Percentiles rank a stretch among this genome's conserved stretches.
Conservation (phyloP, 2,113 vertebrate species). For the Bathybates hornii region DNA sequence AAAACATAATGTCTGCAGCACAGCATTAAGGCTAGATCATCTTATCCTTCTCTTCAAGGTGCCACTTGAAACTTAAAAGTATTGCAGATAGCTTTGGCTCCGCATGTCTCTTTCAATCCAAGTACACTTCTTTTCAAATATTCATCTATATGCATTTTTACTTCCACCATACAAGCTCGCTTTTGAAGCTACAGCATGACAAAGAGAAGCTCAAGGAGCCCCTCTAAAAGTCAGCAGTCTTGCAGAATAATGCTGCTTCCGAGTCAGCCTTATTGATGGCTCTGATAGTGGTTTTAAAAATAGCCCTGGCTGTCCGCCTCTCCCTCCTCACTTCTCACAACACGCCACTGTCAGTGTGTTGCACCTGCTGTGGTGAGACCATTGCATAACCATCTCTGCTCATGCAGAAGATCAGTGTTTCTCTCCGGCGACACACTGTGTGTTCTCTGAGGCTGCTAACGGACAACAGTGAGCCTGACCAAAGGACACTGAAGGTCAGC, state of each 20-base stretch:
- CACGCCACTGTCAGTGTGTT: conserved; percentile 34
- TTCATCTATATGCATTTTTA: conserved; percentile 8
- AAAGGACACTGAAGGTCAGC: conserved; percentile 39
- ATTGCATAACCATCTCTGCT: conserved; percentile 36
- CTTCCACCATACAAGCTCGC: not conserved
- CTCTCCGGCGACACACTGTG: conserved; percentile 1
- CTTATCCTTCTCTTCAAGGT: not conserved
- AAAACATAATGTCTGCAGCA: not conserved
- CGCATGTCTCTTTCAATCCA: not conserved
- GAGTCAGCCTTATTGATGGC: conserved; percentile 9
- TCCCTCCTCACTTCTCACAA: conserved; percentile 35
- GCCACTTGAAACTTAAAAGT: not conserved
- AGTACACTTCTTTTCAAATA: not conserved
- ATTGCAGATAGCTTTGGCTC: not conserved
- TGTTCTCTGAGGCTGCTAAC: not conserved
- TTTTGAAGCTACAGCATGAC: not conserved
- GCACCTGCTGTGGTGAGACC: conserved; percentile 53
- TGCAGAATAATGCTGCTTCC: not conserved
- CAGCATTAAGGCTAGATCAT: not conserved
- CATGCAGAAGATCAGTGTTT: conserved; percentile 38
- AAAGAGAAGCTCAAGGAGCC: not conserved
- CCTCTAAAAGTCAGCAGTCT: not conserved
- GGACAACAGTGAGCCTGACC: not conserved
- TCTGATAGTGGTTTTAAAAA: conserved; percentile 56
- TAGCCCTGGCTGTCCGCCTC: conserved; percentile 54